These are phyloP conservation scores for Acanthococcus lagerstroemiae DNA, from an alignment of 2,888 invertebrate species.

Conservation along the genomic window DNA sequence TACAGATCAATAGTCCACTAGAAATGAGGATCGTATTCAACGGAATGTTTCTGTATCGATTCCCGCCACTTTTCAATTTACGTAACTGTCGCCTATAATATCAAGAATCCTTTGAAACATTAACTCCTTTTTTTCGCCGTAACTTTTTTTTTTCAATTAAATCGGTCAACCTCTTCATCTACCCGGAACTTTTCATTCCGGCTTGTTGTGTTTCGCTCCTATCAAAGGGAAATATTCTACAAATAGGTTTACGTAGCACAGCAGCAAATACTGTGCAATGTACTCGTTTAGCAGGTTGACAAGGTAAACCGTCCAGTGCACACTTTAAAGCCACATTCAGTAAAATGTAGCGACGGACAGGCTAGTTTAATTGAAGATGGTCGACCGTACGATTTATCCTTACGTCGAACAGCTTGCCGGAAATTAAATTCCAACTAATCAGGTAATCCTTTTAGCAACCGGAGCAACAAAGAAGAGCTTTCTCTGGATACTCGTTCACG, in stretches of 20 bases:
- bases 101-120: too few species aligned
- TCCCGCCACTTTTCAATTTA: too few species aligned
- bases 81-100: too few species aligned
- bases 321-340: not conserved
- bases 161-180: not conserved
- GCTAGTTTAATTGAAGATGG: not conserved
- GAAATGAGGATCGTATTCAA: too few species aligned
- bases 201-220: not conserved
- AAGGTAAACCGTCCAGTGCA: not conserved
- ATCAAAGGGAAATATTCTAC: not conserved
- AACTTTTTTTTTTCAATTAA: not conserved
- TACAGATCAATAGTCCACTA: too few species aligned
- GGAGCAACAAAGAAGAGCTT: not conserved
- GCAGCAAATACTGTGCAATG: not conserved
- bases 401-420: not conserved
- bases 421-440: not conserved
- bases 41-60: too few species aligned
- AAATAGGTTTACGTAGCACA: not conserved
- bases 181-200: not conserved
- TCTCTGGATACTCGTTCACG: not conserved
- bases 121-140: too few species aligned
- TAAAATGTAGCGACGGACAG: not conserved
- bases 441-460: not conserved
- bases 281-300: not conserved
- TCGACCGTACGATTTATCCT: not conserved